phyloP scores from a whole-genome alignment of 2,797 vertebrate species.

The Hephaestus fuliginosus region DNA sequence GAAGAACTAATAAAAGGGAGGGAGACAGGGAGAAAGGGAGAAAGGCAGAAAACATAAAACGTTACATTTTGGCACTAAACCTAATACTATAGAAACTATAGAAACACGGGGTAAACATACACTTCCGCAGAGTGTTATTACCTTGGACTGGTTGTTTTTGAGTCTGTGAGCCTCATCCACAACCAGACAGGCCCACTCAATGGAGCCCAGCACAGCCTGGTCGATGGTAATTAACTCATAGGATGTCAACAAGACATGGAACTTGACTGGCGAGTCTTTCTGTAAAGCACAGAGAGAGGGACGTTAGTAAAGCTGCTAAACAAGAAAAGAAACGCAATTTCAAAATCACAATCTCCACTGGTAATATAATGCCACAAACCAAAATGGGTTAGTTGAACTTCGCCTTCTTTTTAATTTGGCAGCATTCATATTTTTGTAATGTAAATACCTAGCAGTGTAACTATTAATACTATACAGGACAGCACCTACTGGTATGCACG shows the following conservation, averaged over 20 bases:
- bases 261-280: constrained; percentile 98
- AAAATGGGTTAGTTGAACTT: neutral
- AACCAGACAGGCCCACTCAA: constrained; percentile 98
- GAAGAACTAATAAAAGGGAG: constrained; percentile 89
- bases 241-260: constrained; percentile 96
- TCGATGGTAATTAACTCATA: constrained; percentile 98
- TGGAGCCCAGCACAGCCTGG: constrained; percentile 96
- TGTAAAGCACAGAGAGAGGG: constrained; percentile 68
- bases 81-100: neutral
- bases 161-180: constrained; percentile 98
- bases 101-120: neutral
- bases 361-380: neutral
- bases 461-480: neutral
- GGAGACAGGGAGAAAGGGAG: neutral
- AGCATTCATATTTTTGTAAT: neutral
- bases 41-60: neutral
- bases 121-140: constrained; percentile 56
- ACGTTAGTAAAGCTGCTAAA: neutral
- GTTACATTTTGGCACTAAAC: neutral
- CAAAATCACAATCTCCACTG: neutral
- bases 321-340: neutral
- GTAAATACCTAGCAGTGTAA: neutral
- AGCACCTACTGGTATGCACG: neutral
- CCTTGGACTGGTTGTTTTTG: constrained; percentile 99
- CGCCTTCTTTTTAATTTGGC: neutral